phyloP scores from a whole-genome alignment of 1,140 invertebrate species.

The Drosophila kanapiae region DNA sequence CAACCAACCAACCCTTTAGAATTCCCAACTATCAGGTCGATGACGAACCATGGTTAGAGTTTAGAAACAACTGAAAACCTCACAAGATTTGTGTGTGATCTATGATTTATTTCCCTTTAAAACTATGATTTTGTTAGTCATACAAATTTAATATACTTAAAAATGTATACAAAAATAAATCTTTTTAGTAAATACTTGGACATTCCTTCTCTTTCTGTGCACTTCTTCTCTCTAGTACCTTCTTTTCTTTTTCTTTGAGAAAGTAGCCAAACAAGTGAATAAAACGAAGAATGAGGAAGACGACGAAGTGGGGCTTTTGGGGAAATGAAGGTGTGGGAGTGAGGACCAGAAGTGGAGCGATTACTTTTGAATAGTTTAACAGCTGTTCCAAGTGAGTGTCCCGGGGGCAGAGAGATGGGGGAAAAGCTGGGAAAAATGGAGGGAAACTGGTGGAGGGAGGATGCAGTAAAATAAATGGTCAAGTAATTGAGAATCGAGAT shows the following conservation, averaged over 20 bases:
- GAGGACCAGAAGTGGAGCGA: conserved; percentile 39
- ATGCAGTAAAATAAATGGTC: conserved; percentile 52
- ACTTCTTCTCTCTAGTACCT: neutral
- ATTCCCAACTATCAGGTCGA: neutral
- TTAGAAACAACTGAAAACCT: no score
- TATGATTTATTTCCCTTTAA: neutral
- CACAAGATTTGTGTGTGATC: neutral
- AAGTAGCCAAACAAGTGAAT: conserved; percentile 72
- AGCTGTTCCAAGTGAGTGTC: conserved; percentile 41
- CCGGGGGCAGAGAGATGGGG: conserved; percentile 12
- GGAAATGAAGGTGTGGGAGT: conserved; percentile 32
- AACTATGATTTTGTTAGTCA: neutral
- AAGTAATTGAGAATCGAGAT: conserved; percentile 50
- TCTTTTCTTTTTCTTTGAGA: conserved; percentile 51
- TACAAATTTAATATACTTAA: neutral
- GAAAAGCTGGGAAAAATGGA: neutral
- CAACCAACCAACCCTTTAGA: neutral
- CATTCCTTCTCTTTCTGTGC: neutral
- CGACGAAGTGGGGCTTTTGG: conserved; percentile 15
- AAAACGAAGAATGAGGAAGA: conserved; percentile 4
- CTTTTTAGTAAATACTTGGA: neutral
- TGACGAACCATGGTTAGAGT: no score
- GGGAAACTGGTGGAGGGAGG: neutral
- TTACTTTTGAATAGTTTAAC: conserved; percentile 53
- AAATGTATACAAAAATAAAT: neutral